A percentile compares a stretch with the other conserved stretches of the same genome.
Conservation (phyloP, 2,888 invertebrate species). For the Dione juno region DNA sequence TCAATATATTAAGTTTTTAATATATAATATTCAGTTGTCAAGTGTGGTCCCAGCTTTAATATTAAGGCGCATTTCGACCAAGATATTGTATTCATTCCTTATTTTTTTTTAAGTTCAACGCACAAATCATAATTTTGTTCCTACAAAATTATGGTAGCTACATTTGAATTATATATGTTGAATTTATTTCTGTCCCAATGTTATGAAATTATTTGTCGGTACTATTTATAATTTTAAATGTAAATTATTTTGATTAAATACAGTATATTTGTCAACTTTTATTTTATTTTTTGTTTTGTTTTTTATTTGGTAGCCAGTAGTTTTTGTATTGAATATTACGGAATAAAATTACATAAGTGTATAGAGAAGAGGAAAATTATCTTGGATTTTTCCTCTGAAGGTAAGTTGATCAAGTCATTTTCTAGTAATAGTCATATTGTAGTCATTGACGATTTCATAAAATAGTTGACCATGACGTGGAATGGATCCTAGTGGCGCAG, state of each 20-base stretch:
- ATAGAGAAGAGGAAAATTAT: too few species aligned
- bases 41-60: constrained; percentile 30
- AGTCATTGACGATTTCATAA: too few species aligned
- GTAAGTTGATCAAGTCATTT: too few species aligned
- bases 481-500: too few species aligned
- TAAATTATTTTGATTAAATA: constrained; percentile 81
- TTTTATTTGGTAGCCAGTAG: too few species aligned
- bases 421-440: too few species aligned
- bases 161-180: constrained; percentile 57
- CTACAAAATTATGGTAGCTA: constrained; percentile 48
- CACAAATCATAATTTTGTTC: constrained; percentile 62
- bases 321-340: too few species aligned
- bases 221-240: constrained; percentile 71
- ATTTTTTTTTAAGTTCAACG: constrained; percentile 57
- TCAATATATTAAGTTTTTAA: not conserved
- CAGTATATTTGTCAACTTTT: constrained; percentile 76
- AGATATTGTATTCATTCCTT: constrained; percentile 46
- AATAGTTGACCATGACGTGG: too few species aligned
- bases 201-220: constrained; percentile 73
- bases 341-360: too few species aligned
- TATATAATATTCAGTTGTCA: not conserved
- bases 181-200: constrained; percentile 60
- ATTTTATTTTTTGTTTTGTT: constrained; percentile 47
- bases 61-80: constrained; percentile 44
- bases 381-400: too few species aligned